Conservation (phyloP, 1,140 invertebrate species). For the Hycleus cichorii region DNA sequence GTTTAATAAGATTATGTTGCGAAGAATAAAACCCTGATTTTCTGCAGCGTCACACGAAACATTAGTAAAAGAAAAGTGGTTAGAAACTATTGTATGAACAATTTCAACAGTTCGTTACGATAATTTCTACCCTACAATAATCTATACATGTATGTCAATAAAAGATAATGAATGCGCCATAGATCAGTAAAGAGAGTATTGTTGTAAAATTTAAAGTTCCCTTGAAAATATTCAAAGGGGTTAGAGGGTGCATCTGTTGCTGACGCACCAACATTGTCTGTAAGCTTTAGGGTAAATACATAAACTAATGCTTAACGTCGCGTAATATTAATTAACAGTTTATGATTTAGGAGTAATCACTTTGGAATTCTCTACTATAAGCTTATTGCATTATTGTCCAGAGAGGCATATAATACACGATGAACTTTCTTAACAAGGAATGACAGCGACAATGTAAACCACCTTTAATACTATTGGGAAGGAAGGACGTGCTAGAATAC, state of each 20-base stretch:
- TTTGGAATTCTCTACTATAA: too few relatives aligned
- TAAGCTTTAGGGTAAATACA: too few relatives aligned
- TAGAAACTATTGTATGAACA: constrained; percentile 3
- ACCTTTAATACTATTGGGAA: not conserved
- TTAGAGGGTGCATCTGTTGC: not conserved
- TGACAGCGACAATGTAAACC: not conserved
- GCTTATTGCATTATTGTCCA: not conserved
- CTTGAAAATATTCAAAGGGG: not conserved
- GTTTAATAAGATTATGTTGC: constrained; percentile 15
- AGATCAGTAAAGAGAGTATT: not conserved
- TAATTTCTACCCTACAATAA: not conserved
- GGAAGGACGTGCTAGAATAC: not conserved
- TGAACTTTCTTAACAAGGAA: not conserved
- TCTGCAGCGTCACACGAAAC: constrained; percentile 15
- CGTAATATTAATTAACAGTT: too few relatives aligned
- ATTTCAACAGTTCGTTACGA: constrained; percentile 3
- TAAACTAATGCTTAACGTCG: too few relatives aligned
- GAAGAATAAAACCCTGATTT: constrained; percentile 15
- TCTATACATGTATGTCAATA: constrained; percentile 6
- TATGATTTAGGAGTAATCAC: too few relatives aligned
- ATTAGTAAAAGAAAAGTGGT: constrained; percentile 11
- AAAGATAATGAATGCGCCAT: constrained; percentile 8
- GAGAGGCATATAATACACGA: not conserved
- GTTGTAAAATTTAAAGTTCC: constrained; percentile 1
- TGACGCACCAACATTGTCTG: not conserved